Conservation (phyloP, 2,888 invertebrate genomes). For the Oscheius onirici region DNA sequence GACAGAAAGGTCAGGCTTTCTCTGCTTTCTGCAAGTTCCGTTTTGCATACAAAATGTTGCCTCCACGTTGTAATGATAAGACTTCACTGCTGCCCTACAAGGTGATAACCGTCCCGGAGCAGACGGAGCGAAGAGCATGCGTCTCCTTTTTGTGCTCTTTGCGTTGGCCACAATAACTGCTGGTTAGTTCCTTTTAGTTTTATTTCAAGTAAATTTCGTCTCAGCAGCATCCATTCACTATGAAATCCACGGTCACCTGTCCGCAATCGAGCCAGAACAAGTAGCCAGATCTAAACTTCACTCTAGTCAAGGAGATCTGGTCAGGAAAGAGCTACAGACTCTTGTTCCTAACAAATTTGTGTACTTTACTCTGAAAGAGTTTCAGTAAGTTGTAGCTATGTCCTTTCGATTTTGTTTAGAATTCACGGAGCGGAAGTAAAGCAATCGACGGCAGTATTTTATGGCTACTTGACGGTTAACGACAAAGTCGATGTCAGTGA, state of each 20-base stretch:
- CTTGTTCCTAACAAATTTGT: neutral
- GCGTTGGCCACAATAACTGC: neutral
- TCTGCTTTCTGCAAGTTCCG: conserved; percentile 2
- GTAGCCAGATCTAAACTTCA: neutral
- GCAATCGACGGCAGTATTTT: conserved; percentile 6
- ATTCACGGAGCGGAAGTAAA: conserved; percentile 6
- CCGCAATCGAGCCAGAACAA: neutral
- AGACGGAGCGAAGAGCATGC: conserved; percentile 7
- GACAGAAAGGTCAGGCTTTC: neutral
- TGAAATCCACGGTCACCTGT: conserved; percentile 6
- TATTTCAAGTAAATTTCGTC: neutral
- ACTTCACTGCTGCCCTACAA: neutral
- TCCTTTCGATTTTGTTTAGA: neutral
- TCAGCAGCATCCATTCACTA: conserved; percentile 2
- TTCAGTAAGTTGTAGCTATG: neutral
- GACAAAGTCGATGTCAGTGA: neutral
- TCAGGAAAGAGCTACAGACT: neutral
- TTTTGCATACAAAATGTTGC: neutral
- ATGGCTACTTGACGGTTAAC: conserved; percentile 1
- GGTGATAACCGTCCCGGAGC: neutral
- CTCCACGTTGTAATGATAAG: conserved; percentile 5
- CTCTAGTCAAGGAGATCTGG: neutral
- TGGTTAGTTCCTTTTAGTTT: neutral
- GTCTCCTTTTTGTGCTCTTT: conserved; percentile 3
- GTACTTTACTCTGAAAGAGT: neutral